phyloP scores from a whole-genome alignment of 1,140 invertebrate genomes.

The Idris sp. region DNA sequence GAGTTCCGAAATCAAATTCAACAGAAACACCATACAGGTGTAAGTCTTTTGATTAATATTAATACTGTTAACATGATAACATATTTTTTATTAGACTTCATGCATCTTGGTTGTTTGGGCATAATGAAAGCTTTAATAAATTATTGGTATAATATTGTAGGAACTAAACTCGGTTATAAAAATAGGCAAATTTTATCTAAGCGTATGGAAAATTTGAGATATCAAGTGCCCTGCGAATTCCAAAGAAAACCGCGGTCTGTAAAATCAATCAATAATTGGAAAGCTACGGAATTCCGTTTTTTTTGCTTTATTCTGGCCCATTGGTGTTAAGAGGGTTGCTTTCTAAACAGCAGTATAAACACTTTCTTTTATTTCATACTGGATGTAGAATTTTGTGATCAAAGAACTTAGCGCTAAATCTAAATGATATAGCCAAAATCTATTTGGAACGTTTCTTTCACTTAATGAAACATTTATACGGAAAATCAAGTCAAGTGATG shows the following conservation, averaged over 20 bases:
- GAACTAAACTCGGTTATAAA: not conserved
- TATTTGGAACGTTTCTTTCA: conserved; percentile 7
- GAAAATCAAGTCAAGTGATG: conserved; percentile 4
- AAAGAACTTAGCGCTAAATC: not conserved
- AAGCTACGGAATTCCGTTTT: conserved; percentile 28
- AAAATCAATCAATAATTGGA: conserved; percentile 14
- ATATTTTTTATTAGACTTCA: conserved; percentile 14
- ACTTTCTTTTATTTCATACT: conserved; percentile 8
- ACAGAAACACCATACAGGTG: conserved; percentile 11
- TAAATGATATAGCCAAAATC: not conserved
- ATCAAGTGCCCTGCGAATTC: conserved; percentile 25
- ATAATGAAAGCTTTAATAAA: conserved; percentile 2
- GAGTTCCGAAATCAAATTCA: conserved; percentile 16
- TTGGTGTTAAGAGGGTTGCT: conserved; percentile 13
- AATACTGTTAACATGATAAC: conserved; percentile 6
- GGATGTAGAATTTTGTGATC: conserved; percentile 7
- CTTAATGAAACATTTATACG: not conserved
- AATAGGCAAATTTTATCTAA: conserved; percentile 8
- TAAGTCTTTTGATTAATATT: conserved; percentile 4
- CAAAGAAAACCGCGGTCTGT: conserved; percentile 8
- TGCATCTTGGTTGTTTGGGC: conserved; percentile 19
- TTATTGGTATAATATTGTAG: not conserved
- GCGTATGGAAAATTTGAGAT: conserved; percentile 11
- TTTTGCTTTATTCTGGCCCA: conserved; percentile 27
- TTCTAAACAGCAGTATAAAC: not conserved